Evolutionary conservation across 2,797 vertebrate genomes (phyloP).

Genomic region (Pteropus rufus): DNA sequence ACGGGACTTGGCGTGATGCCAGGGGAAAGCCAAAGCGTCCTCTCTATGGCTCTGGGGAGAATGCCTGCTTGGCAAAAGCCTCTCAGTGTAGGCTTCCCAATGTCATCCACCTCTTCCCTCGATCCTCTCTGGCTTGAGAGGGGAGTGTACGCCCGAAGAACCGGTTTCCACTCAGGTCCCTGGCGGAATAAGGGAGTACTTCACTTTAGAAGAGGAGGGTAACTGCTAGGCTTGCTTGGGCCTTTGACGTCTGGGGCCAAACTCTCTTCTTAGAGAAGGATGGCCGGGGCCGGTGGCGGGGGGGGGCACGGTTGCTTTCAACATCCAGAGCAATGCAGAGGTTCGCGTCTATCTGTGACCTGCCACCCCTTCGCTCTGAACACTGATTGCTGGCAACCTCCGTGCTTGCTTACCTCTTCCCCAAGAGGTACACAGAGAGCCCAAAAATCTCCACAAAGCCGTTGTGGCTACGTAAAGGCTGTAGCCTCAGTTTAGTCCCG

Average conservation of each 20-base stretch:
- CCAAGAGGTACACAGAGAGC: background rate
- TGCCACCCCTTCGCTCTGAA: background rate
- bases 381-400: background rate
- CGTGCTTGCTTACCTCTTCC: background rate
- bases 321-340: background rate
- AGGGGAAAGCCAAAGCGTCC: background rate
- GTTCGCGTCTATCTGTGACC: background rate
- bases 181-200: too few species aligned
- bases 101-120: too few species aligned
- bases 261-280: background rate
- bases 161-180: too few species aligned
- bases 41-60: background rate
- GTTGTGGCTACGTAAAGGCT: background rate
- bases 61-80: background rate
- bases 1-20: background rate
- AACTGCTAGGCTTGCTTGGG: background rate
- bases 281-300: too few species aligned
- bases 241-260: background rate
- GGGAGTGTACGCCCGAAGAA: too few species aligned
- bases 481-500: too few species aligned
- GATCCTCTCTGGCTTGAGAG: too few species aligned
- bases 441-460: background rate
- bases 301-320: background rate
- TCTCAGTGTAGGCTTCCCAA: background rate
- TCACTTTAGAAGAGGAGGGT: background rate